Evolutionary conservation across 2,797 vertebrate genomes (phyloP), one percentile per base, ranked within the genome.

Genomic region (Xenentodon cancila): DNA sequence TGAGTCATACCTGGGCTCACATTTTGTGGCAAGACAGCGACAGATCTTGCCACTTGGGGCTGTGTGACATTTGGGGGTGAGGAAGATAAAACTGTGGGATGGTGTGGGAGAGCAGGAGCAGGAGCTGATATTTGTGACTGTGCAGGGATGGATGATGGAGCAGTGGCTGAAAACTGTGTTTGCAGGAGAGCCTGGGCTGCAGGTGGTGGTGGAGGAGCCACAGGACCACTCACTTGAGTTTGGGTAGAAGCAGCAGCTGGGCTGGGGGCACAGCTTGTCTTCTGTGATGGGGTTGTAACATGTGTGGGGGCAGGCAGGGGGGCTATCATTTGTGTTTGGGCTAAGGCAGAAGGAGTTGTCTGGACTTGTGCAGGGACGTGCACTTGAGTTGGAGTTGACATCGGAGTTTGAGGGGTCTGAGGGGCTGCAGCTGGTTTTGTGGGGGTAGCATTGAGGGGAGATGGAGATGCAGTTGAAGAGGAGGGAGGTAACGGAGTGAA

Each of bases 401-500:
- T 64, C 40, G 75, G 88, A 30, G 50, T 27, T 19, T 61, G 84
- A 22, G 75, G 59, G 49, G 9, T 47, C 55, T 51, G 75, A 11
- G 71, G 75, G 9, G 71, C 18, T 13, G 59, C 0, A 1, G 54
- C 3, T 0, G 84, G 73, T 15, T 72, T 80, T 30, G 72, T 2
- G 6, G 72, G 60, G 19, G 68, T 5, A 13, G 52, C 49, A 8
- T 77, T 15, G 3, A 68, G 4, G 17, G 84, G 58, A 18, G 57
- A 21, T 13, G 70, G 17, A 18, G 57, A 21, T 13, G 70, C 17
- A 4, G 84, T 53, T 17, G 80, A n/a, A 17, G 88, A 79, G 12
- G 87, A 84, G 1, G 90, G 82, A 27, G 94, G 82, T 21, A 96
- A 59, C 0, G 97, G 97, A 5, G 97, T 99, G 85, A 99, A 99